A percentile compares a stretch with the other conserved stretches of the same genome.
phyloP scores from a whole-genome alignment of 64 coral and sea anemone species.

The Dendronephthya gigantea region DNA sequence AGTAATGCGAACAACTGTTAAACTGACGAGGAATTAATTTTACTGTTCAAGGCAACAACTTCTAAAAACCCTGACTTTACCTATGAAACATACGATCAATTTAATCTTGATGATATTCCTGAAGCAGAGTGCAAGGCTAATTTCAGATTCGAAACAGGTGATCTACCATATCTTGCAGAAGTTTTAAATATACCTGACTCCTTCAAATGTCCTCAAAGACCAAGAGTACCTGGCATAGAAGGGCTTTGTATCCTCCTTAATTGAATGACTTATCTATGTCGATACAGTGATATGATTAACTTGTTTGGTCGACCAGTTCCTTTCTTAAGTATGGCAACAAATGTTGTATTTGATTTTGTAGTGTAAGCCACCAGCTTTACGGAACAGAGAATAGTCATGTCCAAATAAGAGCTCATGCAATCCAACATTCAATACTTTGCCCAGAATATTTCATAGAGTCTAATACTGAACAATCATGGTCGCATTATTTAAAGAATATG shows the following conservation, averaged over 20 bases:
- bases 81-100: slow-evolving; percentile 2
- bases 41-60: not conserved
- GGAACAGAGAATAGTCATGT: too few relatives aligned
- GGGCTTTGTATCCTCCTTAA: not conserved
- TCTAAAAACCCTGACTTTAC: not conserved
- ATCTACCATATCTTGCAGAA: not conserved
- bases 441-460: too few relatives aligned
- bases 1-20: slow-evolving; percentile 5
- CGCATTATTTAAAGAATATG: too few relatives aligned
- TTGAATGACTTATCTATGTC: not conserved
- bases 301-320: not conserved
- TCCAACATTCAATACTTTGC: too few relatives aligned
- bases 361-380: too few relatives aligned
- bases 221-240: not conserved
- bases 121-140: slow-evolving; percentile 18
- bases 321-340: not conserved
- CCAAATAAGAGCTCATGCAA: too few relatives aligned
- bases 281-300: not conserved
- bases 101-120: not conserved
- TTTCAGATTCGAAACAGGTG: not conserved
- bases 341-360: not conserved
- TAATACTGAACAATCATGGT: too few relatives aligned
- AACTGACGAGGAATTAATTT: slow-evolving; percentile 8
- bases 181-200: too few relatives aligned
- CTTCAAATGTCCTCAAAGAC: too few relatives aligned